Percentiles rank a stretch among this genome's conserved stretches.
Evolutionary conservation across 2,113 vertebrate species (phyloP).

Genomic region (Vicugna pacos): DNA sequence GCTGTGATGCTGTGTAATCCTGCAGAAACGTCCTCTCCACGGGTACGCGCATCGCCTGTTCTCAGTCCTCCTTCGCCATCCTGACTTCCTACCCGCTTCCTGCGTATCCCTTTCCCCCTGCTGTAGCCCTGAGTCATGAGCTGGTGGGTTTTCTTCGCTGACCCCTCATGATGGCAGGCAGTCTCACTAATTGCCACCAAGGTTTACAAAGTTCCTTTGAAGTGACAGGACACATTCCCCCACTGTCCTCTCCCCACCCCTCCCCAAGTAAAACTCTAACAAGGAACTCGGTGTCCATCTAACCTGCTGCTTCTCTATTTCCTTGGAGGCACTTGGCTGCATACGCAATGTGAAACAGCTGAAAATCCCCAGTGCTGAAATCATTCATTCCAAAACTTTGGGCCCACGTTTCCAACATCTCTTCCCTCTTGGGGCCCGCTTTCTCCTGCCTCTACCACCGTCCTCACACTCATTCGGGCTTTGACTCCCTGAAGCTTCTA

Average conservation of each 20-base stretch:
- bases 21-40: background rate
- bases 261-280: background rate
- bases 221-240: background rate
- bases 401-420: background rate
- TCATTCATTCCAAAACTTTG: background rate
- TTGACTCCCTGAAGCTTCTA: background rate
- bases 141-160: background rate
- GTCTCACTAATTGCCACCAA: background rate
- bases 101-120: background rate
- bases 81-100: accelerated
- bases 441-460: background rate
- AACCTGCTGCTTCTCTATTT: background rate
- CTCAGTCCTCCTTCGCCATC: no score
- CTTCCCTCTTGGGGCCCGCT: background rate
- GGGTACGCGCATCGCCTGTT: background rate
- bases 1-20: background rate
- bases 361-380: no score
- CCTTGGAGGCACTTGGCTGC: background rate
- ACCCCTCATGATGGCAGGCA: background rate
- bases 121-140: background rate
- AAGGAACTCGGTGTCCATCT: background rate
- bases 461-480: background rate
- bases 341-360: background rate
- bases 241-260: background rate
- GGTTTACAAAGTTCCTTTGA: background rate